Conservation (phyloP, 2,797 vertebrate genomes). For the Semotilus atromaculatus region DNA sequence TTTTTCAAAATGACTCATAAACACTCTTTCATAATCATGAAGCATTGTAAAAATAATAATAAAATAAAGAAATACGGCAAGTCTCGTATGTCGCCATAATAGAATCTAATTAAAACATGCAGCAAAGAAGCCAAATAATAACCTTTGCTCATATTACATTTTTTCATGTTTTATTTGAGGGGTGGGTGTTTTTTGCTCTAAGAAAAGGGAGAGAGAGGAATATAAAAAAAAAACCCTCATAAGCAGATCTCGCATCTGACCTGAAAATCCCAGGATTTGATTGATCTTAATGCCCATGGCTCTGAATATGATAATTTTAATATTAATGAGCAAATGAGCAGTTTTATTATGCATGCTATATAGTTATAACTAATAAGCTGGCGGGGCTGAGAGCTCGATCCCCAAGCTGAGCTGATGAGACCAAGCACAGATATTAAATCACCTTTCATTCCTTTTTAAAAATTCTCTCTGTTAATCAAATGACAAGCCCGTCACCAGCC, state of each 20-base stretch:
- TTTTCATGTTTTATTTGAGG: constrained; percentile 67
- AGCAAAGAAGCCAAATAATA: constrained; percentile 79
- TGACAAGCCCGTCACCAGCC: constrained; percentile 86
- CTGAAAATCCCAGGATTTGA: constrained; percentile 99
- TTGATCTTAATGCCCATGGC: constrained; percentile 99
- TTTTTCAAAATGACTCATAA: constrained; percentile 52
- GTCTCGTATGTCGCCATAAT: constrained; percentile 60
- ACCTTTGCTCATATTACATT: constrained; percentile 77
- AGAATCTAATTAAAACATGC: constrained; percentile 79
- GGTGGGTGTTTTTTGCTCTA: constrained; percentile 79
- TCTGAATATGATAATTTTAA: constrained; percentile 99
- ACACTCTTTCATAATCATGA: constrained; percentile 58
- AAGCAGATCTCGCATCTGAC: constrained; percentile 99
- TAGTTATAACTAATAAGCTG: constrained; percentile 99
- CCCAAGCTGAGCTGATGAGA: constrained; percentile 97
- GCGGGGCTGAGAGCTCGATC: constrained; percentile 84
- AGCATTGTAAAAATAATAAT: constrained; percentile 47
- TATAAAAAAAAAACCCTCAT: constrained; percentile 78
- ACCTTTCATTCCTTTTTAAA: constrained; percentile 98
- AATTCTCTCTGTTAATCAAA: constrained; percentile 97
- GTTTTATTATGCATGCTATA: constrained; percentile 99
- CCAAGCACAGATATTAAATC: constrained; percentile 99
- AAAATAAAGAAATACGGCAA: constrained; percentile 33
- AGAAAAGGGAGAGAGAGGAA: constrained; percentile 76
- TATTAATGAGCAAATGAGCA: constrained; percentile 99